Evolutionary conservation across 2,888 invertebrate genomes (phyloP), one percentile per base, ranked within the genome.

Genomic region (Drymonia ruficornis): DNA sequence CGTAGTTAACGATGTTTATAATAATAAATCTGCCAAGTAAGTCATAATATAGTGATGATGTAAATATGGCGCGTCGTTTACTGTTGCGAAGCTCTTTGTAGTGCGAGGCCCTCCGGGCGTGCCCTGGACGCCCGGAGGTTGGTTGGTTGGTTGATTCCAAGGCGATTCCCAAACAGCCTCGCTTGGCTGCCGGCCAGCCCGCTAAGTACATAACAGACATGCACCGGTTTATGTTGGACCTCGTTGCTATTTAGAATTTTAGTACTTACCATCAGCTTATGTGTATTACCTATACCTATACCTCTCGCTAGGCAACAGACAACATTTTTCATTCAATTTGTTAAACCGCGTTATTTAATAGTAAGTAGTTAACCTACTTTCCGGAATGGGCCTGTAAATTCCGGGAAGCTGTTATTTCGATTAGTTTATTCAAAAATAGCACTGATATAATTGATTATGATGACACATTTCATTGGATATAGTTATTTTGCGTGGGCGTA

Each of bases 131-230:
- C 23, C 23, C 7, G 23, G 23, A 23, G 1, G 23, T 0, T 23
- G 23, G 19, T 11, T 16, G n/a, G 23, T 13, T 15, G 15, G 19
- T 11, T 16, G 46, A 13, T 46, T 15, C 8, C 46, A 29, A 46
- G 47, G 16, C 7, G 34, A 34, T 34, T 9, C 47, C 47, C 18
- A 18, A 31, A 34, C 47, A 47, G 47, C 31, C 47, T 11, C 34
- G 4, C 18, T 7, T 47, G 47, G 47, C 34, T 16, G 5, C 12
- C 0, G 8, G 31, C 47, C 47, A 46, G 29, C 46, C 15, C 29
- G n/a, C 31, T 31, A 31, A 46, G 31, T 34, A 18, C 34, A 44
- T 13, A 23, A 46, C 46, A 15, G 29, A 19, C 16, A 42, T 18
- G 18, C 42, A 0, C 42, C 18, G 19, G 19, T 19, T 19, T 19